phyloP scores from a whole-genome alignment of 2,888 invertebrate species.

The Acholoe squamosa region DNA sequence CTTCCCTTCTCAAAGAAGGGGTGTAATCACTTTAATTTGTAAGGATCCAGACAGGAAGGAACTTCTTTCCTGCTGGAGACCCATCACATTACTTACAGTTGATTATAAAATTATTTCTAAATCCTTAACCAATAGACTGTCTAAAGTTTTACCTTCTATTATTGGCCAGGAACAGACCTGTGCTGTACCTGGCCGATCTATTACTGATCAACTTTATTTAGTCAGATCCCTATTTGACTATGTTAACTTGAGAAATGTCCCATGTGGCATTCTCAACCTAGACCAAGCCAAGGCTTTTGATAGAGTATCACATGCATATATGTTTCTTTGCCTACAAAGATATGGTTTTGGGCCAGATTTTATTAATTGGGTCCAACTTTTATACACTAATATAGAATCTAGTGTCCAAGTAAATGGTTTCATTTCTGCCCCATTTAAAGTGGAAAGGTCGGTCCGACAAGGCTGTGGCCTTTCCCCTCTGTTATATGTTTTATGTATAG shows the following conservation, averaged over 20 bases:
- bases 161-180: not conserved
- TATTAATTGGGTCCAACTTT: not conserved
- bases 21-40: constrained; percentile 11
- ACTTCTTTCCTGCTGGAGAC: not conserved
- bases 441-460: not conserved
- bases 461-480: constrained; percentile 35
- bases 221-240: not conserved
- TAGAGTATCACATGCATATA: not conserved
- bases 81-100: constrained; percentile 11
- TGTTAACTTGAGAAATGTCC: not conserved
- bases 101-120: constrained; percentile 42
- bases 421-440: not conserved
- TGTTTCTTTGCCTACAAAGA: not conserved
- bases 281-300: constrained; percentile 47
- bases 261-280: not conserved
- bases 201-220: constrained; percentile 1
- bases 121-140: not conserved
- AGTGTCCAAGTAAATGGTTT: constrained; percentile 20
- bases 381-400: not conserved
- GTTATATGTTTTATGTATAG: constrained; percentile 29
- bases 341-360: constrained; percentile 24
- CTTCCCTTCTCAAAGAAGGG: not conserved
- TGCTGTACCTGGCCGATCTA: constrained; percentile 20
- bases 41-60: not conserved
- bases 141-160: not conserved